Percentiles rank a stretch among this genome's conserved stretches.
These are phyloP conservation scores for Anguilla rostrata DNA, from an alignment of 2,113 vertebrate genomes.

Conservation along the genomic window DNA sequence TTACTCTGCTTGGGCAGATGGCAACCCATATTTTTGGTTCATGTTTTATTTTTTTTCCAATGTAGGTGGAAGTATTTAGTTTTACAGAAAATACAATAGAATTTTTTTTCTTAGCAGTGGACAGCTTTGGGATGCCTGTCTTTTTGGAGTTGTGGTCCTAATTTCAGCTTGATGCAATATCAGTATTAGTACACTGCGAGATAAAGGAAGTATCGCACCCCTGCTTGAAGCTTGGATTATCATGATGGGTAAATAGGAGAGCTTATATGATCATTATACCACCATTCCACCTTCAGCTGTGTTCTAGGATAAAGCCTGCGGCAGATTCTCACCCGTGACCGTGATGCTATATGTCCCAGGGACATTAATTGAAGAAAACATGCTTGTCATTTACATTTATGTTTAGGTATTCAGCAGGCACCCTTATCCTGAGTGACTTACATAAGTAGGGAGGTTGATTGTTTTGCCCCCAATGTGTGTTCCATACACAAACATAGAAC, in stretches of 20 bases:
- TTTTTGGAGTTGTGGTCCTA: background rate
- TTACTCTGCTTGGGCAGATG: background rate
- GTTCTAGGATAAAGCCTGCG: too few relatives aligned
- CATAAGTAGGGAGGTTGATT: too few relatives aligned
- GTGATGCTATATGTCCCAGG: too few relatives aligned
- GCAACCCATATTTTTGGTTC: background rate
- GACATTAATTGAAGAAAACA: too few relatives aligned
- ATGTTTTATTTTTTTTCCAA: background rate
- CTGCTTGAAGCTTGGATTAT: background rate
- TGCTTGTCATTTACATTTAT: too few relatives aligned
- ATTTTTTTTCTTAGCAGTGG: background rate
- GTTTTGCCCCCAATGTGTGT: too few relatives aligned
- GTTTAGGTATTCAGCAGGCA: too few relatives aligned
- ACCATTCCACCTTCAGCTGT: too few relatives aligned
- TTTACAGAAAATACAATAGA: background rate
- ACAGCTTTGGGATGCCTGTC: background rate
- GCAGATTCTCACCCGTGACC: too few relatives aligned
- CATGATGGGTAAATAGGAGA: background rate
- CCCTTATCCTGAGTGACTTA: too few relatives aligned
- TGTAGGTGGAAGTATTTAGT: background rate
- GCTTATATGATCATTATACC: too few relatives aligned
- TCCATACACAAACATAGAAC: too few relatives aligned
- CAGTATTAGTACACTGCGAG: background rate
- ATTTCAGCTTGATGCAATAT: background rate
- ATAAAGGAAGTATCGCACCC: background rate